Conservation (phyloP, 1,140 invertebrate genomes). For the Anagrus nilaparvatae region DNA sequence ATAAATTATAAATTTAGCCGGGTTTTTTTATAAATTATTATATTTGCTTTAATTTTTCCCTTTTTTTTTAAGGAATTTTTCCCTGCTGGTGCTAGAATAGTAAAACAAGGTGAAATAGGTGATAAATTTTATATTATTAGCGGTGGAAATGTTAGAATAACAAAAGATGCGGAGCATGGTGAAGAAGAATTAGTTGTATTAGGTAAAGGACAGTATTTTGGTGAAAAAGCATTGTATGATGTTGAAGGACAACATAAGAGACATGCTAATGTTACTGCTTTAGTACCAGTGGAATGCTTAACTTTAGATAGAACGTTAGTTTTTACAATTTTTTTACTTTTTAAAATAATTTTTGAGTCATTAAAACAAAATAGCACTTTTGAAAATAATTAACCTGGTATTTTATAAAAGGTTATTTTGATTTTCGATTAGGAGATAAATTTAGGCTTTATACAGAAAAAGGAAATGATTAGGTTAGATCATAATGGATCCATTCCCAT, state of each 20-base stretch:
- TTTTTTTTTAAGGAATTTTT: conserved; percentile 62
- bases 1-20: too few species aligned
- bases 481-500: too few species aligned
- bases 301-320: conserved; percentile 68
- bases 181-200: conserved; percentile 49
- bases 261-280: conserved; percentile 70
- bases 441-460: neutral
- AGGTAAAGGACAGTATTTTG: conserved; percentile 57
- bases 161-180: conserved; percentile 35
- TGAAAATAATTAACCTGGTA: neutral
- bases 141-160: conserved; percentile 67
- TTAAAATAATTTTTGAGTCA: too few species aligned
- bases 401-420: neutral
- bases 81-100: conserved; percentile 69
- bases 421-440: neutral
- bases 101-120: conserved; percentile 73
- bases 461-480: too few species aligned
- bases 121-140: conserved; percentile 87
- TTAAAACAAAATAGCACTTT: neutral
- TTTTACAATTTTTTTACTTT: neutral
- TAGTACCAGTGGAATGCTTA: conserved; percentile 67
- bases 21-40: neutral
- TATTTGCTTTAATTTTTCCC: conserved; percentile 2
- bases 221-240: conserved; percentile 55
- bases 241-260: conserved; percentile 58